phyloP scores from a whole-genome alignment of 2,113 vertebrate species.

The Strix aluco region DNA sequence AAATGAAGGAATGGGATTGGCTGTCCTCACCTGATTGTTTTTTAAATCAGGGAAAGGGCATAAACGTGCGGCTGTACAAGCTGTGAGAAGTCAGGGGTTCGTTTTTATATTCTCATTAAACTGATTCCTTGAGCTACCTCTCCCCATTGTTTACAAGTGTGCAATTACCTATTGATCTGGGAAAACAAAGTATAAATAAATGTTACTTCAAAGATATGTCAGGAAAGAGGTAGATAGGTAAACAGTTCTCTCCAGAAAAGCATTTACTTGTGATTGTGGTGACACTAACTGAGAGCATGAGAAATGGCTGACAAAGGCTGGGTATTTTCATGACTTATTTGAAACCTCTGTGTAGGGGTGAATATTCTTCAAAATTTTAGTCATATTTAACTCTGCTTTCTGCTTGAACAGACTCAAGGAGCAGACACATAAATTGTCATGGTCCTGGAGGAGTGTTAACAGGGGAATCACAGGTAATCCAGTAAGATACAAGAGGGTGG shows the following conservation, averaged over 20 bases:
- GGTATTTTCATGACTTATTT: background rate
- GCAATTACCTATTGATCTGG: background rate
- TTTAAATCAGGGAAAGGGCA: background rate
- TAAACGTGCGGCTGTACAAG: background rate
- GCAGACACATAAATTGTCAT: background rate
- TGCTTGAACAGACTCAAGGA: background rate
- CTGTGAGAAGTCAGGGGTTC: background rate
- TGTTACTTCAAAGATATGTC: background rate
- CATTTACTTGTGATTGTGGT: background rate
- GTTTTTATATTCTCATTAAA: background rate
- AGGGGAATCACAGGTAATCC: background rate
- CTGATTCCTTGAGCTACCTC: background rate
- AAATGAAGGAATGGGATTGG: background rate
- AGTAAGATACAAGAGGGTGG: background rate
- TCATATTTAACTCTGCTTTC: background rate
- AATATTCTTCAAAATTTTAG: background rate
- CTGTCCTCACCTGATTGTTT: background rate
- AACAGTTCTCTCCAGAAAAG: background rate
- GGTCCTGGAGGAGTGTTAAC: background rate
- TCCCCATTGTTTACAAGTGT: background rate
- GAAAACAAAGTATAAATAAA: background rate
- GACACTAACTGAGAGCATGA: background rate
- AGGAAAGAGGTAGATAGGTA: background rate
- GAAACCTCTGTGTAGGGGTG: background rate
- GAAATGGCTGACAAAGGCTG: background rate